Evolutionary conservation across 2,797 vertebrate species (phyloP).

Genomic region (Onychomys torridus): DNA sequence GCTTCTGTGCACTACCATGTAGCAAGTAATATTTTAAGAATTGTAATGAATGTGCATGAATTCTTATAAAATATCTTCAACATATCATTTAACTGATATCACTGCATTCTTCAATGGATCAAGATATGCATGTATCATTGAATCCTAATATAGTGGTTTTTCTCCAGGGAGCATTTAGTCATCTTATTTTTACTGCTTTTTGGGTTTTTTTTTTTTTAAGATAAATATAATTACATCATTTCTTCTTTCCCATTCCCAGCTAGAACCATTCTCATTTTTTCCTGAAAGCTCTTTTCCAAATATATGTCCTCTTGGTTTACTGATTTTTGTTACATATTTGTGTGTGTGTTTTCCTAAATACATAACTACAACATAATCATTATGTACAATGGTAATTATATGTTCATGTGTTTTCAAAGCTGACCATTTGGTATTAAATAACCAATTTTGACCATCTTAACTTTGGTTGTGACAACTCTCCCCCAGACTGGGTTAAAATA

Average conservation of each 20-base stretch:
- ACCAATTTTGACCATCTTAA: background rate
- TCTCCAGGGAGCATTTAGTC: background rate
- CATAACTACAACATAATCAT: no score
- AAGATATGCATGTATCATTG: background rate
- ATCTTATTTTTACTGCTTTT: background rate
- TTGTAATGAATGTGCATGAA: background rate
- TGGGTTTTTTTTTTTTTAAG: no score
- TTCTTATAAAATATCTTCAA: background rate
- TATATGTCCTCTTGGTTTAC: no score
- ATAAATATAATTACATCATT: no score
- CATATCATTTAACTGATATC: background rate
- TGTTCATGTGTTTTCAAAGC: no score
- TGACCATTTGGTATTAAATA: no score
- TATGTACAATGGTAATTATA: no score
- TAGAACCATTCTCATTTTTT: no score
- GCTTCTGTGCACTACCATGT: background rate
- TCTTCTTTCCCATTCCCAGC: no score
- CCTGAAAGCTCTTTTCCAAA: no score
- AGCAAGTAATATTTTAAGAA: background rate
- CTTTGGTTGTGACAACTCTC: background rate
- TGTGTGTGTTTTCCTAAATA: no score
- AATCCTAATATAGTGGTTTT: background rate
- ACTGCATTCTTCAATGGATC: background rate
- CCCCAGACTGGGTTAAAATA: background rate
- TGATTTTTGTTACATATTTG: no score